These are phyloP conservation scores for Menura novaehollandiae DNA, from an alignment of 2,113 vertebrate species.

Conservation along the genomic window DNA sequence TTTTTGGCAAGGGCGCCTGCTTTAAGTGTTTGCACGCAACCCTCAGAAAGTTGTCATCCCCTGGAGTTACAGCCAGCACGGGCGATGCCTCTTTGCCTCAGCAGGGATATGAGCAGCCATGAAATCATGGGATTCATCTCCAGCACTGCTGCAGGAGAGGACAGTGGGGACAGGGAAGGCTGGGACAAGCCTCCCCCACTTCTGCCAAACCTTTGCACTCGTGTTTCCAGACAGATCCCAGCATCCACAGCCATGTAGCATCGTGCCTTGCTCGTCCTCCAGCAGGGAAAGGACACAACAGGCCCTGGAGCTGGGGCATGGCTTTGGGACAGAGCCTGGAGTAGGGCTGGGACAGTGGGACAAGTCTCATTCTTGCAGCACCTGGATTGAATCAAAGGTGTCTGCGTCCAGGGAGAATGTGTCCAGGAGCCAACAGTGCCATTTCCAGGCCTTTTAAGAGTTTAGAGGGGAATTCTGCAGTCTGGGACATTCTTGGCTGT, in stretches of 20 bases:
- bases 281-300: conserved; percentile 42
- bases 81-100: background rate
- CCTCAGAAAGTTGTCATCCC: background rate
- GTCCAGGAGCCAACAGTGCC: conserved; percentile 56
- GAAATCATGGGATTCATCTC: background rate
- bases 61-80: background rate
- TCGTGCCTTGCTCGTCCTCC: conserved; percentile 50
- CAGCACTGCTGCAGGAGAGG: background rate
- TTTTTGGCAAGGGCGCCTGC: conserved; percentile 17
- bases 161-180: background rate
- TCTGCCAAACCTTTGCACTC: background rate
- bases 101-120: background rate
- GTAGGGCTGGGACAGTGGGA: background rate
- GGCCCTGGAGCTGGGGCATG: background rate
- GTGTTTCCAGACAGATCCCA: conserved; percentile 76
- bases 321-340: background rate
- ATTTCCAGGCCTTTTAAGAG: conserved; percentile 21
- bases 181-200: background rate
- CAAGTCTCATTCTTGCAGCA: background rate
- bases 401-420: conserved; percentile 23
- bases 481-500: conserved; percentile 31
- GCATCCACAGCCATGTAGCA: conserved; percentile 78
- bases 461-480: conserved; percentile 34
- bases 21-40: background rate
- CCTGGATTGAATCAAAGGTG: background rate